A percentile compares a stretch with the other conserved stretches of the same genome.
Evolutionary conservation across 2,888 invertebrate species (phyloP).

Genomic region (Protophormia terraenovae): DNA sequence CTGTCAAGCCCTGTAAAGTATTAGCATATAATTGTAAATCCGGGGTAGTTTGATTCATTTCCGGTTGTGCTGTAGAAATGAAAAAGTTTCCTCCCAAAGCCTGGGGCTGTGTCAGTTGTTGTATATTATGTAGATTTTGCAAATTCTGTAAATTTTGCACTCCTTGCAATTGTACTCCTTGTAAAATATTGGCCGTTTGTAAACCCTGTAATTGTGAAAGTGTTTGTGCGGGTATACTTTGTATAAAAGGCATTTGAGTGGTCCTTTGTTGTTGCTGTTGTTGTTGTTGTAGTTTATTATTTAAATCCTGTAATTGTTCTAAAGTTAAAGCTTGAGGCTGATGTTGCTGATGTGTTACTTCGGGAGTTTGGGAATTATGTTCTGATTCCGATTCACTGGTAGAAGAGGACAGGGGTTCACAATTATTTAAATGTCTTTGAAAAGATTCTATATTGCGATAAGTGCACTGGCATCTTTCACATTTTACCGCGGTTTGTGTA

Average conservation of each 20-base stretch:
- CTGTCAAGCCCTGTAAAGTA: slow-evolving; percentile 75
- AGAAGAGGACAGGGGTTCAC: slow-evolving; percentile 89
- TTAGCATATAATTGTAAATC: slow-evolving; percentile 77
- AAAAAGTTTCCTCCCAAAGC: slow-evolving; percentile 77
- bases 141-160: slow-evolving; percentile 64
- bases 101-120: slow-evolving; percentile 75
- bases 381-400: slow-evolving; percentile 89
- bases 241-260: slow-evolving; percentile 74
- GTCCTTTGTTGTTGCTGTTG: slow-evolving; percentile 59
- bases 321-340: slow-evolving; percentile 70
- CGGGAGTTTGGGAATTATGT: slow-evolving; percentile 81
- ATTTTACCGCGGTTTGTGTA: slow-evolving; percentile 86
- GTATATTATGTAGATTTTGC: slow-evolving; percentile 71
- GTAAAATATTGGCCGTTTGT: slow-evolving; percentile 62
- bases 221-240: slow-evolving; percentile 63
- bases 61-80: slow-evolving; percentile 71
- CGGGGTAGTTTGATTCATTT: slow-evolving; percentile 60
- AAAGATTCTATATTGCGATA: slow-evolving; percentile 92
- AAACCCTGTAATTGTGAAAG: slow-evolving; percentile 69
- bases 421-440: slow-evolving; percentile 88
- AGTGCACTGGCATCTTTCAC: slow-evolving; percentile 93
- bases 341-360: slow-evolving; percentile 35
- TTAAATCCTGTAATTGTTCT: slow-evolving; percentile 72
- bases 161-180: slow-evolving; percentile 70
- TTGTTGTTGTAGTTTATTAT: slow-evolving; percentile 70